A percentile compares a stretch with the other conserved stretches of the same genome.
Evolutionary conservation across 2,888 invertebrate species (phyloP).

Genomic region (Steinernema carpocapsae): DNA sequence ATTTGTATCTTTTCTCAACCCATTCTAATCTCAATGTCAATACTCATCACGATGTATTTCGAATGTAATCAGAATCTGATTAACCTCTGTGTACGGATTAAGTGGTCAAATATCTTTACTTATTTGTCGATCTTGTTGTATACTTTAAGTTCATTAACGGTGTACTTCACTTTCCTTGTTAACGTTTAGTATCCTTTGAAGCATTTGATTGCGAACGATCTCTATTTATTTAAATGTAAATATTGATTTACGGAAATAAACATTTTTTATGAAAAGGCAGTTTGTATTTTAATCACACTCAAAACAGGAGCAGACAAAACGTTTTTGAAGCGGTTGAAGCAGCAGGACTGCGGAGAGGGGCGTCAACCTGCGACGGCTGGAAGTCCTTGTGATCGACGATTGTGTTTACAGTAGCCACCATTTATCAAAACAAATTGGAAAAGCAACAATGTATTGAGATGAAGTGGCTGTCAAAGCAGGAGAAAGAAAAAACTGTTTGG

Average conservation of each 20-base stretch:
- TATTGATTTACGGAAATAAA: background rate
- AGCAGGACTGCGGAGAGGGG: background rate
- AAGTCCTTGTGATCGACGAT: slow-evolving; percentile 14
- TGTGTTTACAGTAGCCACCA: slow-evolving; percentile 1
- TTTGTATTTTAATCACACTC: background rate
- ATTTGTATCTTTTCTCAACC: background rate
- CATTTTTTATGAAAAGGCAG: background rate
- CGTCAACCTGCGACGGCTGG: slow-evolving; percentile 20
- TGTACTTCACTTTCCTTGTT: too few species aligned
- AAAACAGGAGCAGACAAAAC: background rate
- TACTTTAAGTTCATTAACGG: too few species aligned
- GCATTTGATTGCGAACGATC: slow-evolving; percentile 33
- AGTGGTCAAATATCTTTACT: background rate
- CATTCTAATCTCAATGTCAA: background rate
- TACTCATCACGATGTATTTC: slow-evolving; percentile 19
- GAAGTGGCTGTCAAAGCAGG: background rate
- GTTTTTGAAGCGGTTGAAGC: background rate
- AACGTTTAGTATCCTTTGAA: background rate
- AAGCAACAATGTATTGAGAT: slow-evolving; percentile 17
- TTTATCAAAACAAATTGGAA: slow-evolving; percentile 27
- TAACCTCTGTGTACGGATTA: background rate
- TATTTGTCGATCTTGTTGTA: too few species aligned
- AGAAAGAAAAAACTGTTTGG: background rate
- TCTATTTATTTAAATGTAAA: slow-evolving; percentile 32
- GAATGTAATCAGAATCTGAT: slow-evolving; percentile 34